Conservation (phyloP, 2,113 vertebrate genomes). For the Trogon melanurus region DNA sequence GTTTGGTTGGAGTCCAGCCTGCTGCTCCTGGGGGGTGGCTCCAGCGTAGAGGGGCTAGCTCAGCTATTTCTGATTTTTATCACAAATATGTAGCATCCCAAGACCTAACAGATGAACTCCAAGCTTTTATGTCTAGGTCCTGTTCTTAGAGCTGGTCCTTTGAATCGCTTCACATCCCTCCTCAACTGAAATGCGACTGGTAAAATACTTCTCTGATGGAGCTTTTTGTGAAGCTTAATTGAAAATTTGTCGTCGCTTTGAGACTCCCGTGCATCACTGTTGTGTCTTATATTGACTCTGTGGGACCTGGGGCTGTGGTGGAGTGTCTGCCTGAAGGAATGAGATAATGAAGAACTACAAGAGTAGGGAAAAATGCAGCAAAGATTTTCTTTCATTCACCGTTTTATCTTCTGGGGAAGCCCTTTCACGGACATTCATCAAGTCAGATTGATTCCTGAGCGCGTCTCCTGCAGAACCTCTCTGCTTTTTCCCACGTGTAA, state of each 20-base stretch:
- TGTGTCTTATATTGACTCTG: rapidly evolving
- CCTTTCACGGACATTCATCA: neutral
- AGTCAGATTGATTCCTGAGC: neutral
- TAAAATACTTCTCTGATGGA: neutral
- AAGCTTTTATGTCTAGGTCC: neutral
- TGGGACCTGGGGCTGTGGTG: neutral
- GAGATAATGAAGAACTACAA: rapidly evolving
- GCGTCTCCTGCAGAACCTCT: neutral
- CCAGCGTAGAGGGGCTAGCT: neutral
- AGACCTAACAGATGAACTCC: rapidly evolving
- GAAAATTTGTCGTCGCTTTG: neutral
- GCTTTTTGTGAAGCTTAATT: neutral
- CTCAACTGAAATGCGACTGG: neutral
- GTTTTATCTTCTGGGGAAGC: neutral
- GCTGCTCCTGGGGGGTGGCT: neutral
- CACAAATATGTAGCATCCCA: neutral
- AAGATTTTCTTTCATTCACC: neutral
- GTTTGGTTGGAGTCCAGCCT: neutral
- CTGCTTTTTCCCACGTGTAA: neutral
- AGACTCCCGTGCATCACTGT: neutral
- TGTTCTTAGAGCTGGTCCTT: neutral
- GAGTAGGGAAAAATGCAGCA: neutral
- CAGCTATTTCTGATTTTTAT: neutral
- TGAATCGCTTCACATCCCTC: neutral
- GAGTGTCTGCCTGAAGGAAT: neutral